Evolutionary conservation across 2,797 vertebrate species (phyloP), one percentile per base, ranked within the genome.

Genomic region (Phylloscopus collybita): DNA sequence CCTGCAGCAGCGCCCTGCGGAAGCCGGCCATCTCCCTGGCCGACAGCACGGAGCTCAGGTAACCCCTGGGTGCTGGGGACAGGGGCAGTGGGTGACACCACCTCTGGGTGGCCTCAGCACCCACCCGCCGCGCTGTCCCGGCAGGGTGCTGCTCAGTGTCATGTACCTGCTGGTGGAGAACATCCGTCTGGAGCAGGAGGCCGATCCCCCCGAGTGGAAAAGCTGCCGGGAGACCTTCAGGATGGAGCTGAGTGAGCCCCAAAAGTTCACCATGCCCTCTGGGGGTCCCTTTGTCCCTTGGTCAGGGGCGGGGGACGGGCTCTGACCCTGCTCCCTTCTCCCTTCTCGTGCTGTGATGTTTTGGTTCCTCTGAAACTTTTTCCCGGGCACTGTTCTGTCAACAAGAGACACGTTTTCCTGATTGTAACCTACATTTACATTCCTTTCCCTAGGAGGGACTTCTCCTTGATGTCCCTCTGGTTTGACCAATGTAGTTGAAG

Each of bases 121-220:
- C 44, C 11, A 36, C 38, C 36, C 20, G 25, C 13, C 4, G 0
- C 16, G 27, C 85, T 26, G 59, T 80, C 69, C 95, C 13, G 32
- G 4, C 97, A 99, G 99, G 97, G 99, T 99, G 62, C 97, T 99
- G 66, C 98, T 99, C 95, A 99, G 98, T 66, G 99, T 99, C 97
- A 98, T 99, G 99, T 99, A 99, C 97, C 98, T 99, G 93, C 97
- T 99, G 98, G 99, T 99, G 98, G 99, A 99, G 98, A 99, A 98
- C 74, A 97, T 99, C 71, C 98, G 99, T 12, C 97, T 98, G 83
- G 98, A 99, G 94, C 97, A 94, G 65, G 99, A 99, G 47, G 97
- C 95, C 0, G 99, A 99, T 90, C 92, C 96, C 16, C 97, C 98
- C 0, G 98, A 98, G 90, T 99, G 99, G 99, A 98, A 76, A 56